Base-by-base conservation (phyloP, 2,888 invertebrate species). In the Drosophila anceps region DNA sequence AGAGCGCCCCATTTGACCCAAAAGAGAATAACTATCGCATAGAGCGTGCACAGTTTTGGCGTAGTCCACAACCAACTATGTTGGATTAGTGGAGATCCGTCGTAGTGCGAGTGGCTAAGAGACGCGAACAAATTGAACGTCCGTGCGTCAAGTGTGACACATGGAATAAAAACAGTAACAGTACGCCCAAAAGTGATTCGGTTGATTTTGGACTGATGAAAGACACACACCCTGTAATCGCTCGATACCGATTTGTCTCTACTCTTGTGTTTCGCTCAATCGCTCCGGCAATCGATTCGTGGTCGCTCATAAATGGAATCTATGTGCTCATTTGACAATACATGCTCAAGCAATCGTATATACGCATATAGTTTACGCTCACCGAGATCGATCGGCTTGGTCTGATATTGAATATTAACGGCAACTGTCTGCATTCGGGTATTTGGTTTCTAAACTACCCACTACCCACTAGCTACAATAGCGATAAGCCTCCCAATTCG, bases 401-500 rank as follows among this genome's bases (percentile, higher is more conserved):
- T 18, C 6, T 31, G 50, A 46, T 70, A 65, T 80, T 67, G 67
- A 46, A 46, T 59, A 63, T 66, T 68, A 50, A 39, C 43, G 46
- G 35, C 53, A 48, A 48, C 65, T 69, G 70, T 35, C 41, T 51
- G 58, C 31, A 61, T 64, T 67, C 27, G 24, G 58, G 35, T 62
- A 72, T 82, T 82, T 72, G 62, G 69, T 66, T 76, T 39, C 57
- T 39, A 62, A 65, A 70, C 54, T 37, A 54, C 48, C 15, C 29
- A 15, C 5, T 29, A 48, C 54, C 13, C 7, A 48, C 2, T 35
- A 35, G 20, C 13, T 4, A 33, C 8, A 33, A n/a, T 24, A 53
- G 18, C 68, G 83, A 84, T 88, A 84, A 85, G 76, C 83, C 70
- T 65, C 67, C 67, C 73, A 71, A 81, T 75, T 85, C 74, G 69